A percentile compares a stretch with the other conserved stretches of the same genome.
Conservation (phyloP, 1,140 invertebrate species). For the Nebria ingens region DNA sequence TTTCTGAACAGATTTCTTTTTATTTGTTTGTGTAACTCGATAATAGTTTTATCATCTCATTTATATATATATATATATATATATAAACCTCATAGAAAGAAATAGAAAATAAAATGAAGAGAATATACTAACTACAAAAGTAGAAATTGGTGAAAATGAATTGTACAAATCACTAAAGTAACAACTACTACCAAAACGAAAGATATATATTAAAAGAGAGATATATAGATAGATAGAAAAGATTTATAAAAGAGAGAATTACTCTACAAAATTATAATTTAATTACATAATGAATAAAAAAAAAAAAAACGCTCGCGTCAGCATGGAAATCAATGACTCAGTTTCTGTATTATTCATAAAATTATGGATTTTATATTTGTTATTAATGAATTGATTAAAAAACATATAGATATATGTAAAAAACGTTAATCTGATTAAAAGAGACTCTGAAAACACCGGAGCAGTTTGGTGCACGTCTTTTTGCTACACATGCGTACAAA, state of each 20-base stretch:
- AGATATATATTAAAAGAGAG: slow-evolving; percentile 3
- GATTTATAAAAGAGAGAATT: background rate
- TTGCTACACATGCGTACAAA: background rate
- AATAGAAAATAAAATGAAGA: too few relatives aligned
- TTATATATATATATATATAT: too few relatives aligned
- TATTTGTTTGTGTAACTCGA: too few relatives aligned
- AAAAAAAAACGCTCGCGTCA: slow-evolving; percentile 32
- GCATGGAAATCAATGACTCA: slow-evolving; percentile 31
- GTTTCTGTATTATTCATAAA: background rate
- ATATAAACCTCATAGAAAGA: too few relatives aligned
- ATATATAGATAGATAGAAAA: slow-evolving; percentile 1
- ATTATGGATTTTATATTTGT: slow-evolving; percentile 5
- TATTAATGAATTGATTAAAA: slow-evolving; percentile 11
- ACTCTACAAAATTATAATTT: background rate
- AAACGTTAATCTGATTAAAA: slow-evolving; percentile 19
- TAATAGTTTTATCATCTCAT: too few relatives aligned
- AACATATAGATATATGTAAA: slow-evolving; percentile 10
- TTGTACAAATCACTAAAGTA: background rate
- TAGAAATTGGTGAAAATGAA: background rate
- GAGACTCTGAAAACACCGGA: slow-evolving; percentile 23
- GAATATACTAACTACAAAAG: background rate
- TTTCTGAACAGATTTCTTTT: too few relatives aligned
- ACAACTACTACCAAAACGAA: slow-evolving; percentile 1
- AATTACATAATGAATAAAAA: background rate
- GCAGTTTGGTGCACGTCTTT: slow-evolving; percentile 32